These are phyloP conservation scores for Phoenicopterus ruber DNA, from an alignment of 2,113 vertebrate species.

Conservation along the genomic window DNA sequence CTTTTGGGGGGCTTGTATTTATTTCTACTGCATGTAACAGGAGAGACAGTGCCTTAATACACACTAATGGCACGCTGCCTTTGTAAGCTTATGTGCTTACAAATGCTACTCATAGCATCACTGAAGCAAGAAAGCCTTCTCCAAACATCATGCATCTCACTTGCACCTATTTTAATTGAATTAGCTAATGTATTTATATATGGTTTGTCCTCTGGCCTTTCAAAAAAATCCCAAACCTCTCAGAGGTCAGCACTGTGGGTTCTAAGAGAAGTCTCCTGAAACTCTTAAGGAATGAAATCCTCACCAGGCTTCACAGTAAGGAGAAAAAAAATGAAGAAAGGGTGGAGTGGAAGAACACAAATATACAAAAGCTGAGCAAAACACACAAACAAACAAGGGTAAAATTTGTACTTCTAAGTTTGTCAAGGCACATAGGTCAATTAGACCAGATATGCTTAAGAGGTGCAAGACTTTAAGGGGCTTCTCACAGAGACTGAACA, in stretches of 20 bases:
- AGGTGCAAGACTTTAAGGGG: neutral
- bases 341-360: neutral
- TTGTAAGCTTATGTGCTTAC: neutral
- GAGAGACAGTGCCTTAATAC: neutral
- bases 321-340: neutral
- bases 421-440: neutral
- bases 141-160: neutral
- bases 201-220: neutral
- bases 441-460: neutral
- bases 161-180: neutral
- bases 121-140: neutral
- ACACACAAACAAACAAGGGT: neutral
- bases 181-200: neutral
- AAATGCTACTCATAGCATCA: neutral
- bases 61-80: neutral
- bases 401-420: neutral
- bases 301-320: neutral
- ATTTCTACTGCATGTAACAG: neutral
- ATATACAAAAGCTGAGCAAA: neutral
- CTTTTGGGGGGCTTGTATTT: neutral
- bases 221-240: neutral
- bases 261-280: neutral
- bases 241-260: neutral
- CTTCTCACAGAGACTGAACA: neutral
- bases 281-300: neutral